A percentile compares a stretch with the other conserved stretches of the same genome.
These are phyloP conservation scores for Strigamia crassipes DNA, from an alignment of 2,888 invertebrate genomes.

Conservation along the genomic window DNA sequence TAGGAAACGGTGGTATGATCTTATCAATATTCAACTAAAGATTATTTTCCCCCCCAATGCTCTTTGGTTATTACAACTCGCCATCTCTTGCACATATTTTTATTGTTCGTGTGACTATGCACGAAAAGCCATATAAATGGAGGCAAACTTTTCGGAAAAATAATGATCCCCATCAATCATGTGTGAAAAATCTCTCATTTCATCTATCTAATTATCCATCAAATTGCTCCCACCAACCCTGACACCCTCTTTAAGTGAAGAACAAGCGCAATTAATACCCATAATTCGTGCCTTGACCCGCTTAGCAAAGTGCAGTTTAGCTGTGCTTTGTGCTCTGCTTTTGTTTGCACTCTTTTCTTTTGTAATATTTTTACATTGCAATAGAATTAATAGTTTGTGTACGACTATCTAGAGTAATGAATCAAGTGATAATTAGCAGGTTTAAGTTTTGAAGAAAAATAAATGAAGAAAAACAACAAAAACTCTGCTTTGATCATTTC, in stretches of 20 bases:
- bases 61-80: background rate
- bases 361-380: background rate
- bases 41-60: background rate
- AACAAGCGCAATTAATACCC: background rate
- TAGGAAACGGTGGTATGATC: background rate
- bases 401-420: too few relatives aligned
- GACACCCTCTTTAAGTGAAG: background rate
- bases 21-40: background rate
- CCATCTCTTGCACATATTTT: background rate
- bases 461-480: background rate
- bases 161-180: conserved; percentile 21
- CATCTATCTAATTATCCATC: background rate
- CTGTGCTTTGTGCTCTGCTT: background rate
- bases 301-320: background rate
- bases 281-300: background rate
- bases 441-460: background rate
- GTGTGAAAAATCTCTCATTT: background rate
- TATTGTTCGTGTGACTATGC: background rate
- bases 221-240: background rate
- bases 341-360: background rate
- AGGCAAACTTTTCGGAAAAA: background rate
- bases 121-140: background rate
- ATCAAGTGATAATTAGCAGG: background rate
- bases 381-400: background rate
- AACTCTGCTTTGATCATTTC: background rate